Conservation (phyloP, 2,113 vertebrate genomes). For the Lynx canadensis region DNA sequence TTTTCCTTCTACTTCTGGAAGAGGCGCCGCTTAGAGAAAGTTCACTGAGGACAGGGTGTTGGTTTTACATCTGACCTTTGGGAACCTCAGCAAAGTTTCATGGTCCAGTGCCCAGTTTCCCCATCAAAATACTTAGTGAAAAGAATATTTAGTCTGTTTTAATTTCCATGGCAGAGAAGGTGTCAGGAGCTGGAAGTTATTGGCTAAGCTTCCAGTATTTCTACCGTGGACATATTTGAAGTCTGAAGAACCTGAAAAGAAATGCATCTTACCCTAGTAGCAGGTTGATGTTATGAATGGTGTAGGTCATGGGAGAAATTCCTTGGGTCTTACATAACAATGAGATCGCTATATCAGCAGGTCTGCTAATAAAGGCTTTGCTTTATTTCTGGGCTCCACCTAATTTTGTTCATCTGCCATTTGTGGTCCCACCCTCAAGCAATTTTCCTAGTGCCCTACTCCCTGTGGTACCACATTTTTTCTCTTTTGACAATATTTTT, state of each 20-base stretch:
- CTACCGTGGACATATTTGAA: not conserved
- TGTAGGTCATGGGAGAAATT: slow-evolving; percentile 65
- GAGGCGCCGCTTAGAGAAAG: not conserved
- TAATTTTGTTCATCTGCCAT: slow-evolving; percentile 71
- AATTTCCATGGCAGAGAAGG: slow-evolving; percentile 14
- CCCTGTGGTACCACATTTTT: slow-evolving; percentile 59
- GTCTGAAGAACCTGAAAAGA: slow-evolving; percentile 42
- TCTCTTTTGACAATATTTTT: slow-evolving; percentile 50
- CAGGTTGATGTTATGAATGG: slow-evolving; percentile 49
- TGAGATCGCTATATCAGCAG: slow-evolving; percentile 58
- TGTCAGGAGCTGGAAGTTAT: not conserved
- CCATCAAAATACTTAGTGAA: slow-evolving; percentile 57
- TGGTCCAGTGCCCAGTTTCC: slow-evolving; percentile 37
- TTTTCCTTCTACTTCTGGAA: not conserved
- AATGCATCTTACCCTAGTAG: slow-evolving; percentile 45
- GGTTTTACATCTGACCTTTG: slow-evolving; percentile 52
- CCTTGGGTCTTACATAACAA: slow-evolving; percentile 63
- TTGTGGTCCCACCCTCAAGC: slow-evolving; percentile 55
- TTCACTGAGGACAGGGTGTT: slow-evolving; percentile 30
- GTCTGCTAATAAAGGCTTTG: slow-evolving; percentile 64
- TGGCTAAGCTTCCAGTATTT: slow-evolving; percentile 36
- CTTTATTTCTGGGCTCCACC: slow-evolving; percentile 71
- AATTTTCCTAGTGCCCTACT: slow-evolving; percentile 65
- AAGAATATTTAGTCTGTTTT: slow-evolving; percentile 54
- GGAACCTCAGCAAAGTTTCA: slow-evolving; percentile 23